Percentiles rank a stretch among this genome's conserved stretches.
These are phyloP conservation scores for Epinotia ramella DNA, from an alignment of 2,888 invertebrate species.

Conservation along the genomic window DNA sequence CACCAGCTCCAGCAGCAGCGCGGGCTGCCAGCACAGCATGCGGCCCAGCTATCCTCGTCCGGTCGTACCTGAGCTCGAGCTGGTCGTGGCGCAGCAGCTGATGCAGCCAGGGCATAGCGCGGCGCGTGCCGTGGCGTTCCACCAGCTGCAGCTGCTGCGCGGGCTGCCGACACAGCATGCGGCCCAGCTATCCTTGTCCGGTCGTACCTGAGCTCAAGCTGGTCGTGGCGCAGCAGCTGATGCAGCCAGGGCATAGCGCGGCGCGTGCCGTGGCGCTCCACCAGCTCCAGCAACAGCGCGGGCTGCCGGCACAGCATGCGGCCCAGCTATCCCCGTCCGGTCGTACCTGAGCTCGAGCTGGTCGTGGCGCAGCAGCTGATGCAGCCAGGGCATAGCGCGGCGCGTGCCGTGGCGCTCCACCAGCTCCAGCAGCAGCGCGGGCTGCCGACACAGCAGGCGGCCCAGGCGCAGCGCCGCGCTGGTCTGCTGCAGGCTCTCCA, in stretches of 20 bases:
- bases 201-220: constrained; percentile 86
- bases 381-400: constrained; percentile 98
- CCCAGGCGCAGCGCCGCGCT: constrained; percentile 93
- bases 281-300: constrained; percentile 96
- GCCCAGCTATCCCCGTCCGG: constrained; percentile 72
- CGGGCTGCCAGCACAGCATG: constrained; percentile 95
- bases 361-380: constrained; percentile 93
- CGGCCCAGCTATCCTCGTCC: constrained; percentile 87
- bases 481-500: constrained; percentile 92
- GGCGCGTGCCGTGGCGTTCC: constrained; percentile 94
- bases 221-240: constrained; percentile 92
- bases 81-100: constrained; percentile 92
- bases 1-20: constrained; percentile 96
- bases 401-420: constrained; percentile 95
- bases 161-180: constrained; percentile 95
- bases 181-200: constrained; percentile 85
- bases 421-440: constrained; percentile 96
- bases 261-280: constrained; percentile 94
- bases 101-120: constrained; percentile 98
- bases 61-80: constrained; percentile 86
- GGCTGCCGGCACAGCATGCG: constrained; percentile 96
- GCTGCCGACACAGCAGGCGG: constrained; percentile 95
- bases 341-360: constrained; percentile 86
- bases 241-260: constrained; percentile 99
- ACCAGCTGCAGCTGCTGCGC: constrained; percentile 97